Evolutionary conservation across 2,797 vertebrate genomes (phyloP), one percentile per base, ranked within the genome.

Genomic region (Bovichtus diacanthus): DNA sequence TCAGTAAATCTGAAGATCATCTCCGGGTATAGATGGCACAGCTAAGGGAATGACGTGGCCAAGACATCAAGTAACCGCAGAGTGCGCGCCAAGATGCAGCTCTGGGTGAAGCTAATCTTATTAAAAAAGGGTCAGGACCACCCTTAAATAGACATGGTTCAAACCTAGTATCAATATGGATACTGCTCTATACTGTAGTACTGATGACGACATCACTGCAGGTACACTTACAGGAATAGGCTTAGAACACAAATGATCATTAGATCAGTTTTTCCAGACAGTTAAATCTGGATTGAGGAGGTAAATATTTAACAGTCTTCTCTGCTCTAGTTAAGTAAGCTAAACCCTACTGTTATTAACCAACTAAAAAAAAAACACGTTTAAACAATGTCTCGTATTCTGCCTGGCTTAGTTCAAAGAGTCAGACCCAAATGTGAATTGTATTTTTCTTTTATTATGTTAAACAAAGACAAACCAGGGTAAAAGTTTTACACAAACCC

Each of bases 101-200:
- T 81, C 83, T 82, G 11, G 4, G 64, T 60, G 67, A 63, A 49
- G 65, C 19, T 92, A 89, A 92, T 91, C 90, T 83, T 74, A 81
- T 91, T 88, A 85, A 66, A 84, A 34, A 39, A 38, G 73, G 50
- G 84, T 84, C 80, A 74, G 36, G 19, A 89, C 88, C 83, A 85
- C 86, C 63, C 80, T 76, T 82, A 83, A 82, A 85, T 85, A 87
- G 83, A 80, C 70, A 44, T 3, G 25, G 60, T 74, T 69, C 47
- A 90, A 63, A 70, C 47, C 56, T 50, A 10, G 27, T 10, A 9
- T 51, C 31, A 65, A 59, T 46, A 43, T 72, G 47, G 73, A 56
- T n/a, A 73, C n/a, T 23, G 18, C 2, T 31, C 19, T n/a, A 46
- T 53, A 39, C 38, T 19, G 44, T 46, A 18, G 50, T 10, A 36